Conservation (phyloP, 2,888 invertebrate genomes). For the Diplolepis rosae region DNA sequence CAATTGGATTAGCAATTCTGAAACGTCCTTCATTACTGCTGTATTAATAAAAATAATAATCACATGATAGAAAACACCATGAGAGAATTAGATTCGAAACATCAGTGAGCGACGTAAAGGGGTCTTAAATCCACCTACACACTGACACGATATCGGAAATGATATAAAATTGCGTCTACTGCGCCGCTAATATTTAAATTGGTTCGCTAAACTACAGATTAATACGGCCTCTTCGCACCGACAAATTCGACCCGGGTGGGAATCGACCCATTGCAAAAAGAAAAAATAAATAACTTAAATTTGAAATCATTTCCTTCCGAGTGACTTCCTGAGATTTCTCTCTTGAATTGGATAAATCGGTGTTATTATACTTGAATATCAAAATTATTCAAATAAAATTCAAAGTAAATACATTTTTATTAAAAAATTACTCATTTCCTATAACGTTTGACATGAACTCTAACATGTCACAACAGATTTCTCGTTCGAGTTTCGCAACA, state of each 20-base stretch:
- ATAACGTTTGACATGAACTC: no score
- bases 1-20: not conserved
- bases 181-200: slow-evolving; percentile 74
- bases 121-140: slow-evolving; percentile 70
- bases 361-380: not conserved
- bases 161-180: slow-evolving; percentile 74
- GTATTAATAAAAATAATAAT: slow-evolving; percentile 1
- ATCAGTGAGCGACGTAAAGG: slow-evolving; percentile 53
- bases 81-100: slow-evolving; percentile 56
- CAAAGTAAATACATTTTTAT: not conserved
- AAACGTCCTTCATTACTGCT: not conserved
- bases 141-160: slow-evolving; percentile 72
- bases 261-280: slow-evolving; percentile 42
- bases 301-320: slow-evolving; percentile 16
- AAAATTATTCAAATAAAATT: not conserved
- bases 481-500: no score
- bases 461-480: no score
- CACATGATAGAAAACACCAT: not conserved
- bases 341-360: not conserved
- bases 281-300: slow-evolving; percentile 19
- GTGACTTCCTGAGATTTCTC: slow-evolving; percentile 12
- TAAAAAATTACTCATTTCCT: no score
- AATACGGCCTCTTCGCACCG: slow-evolving; percentile 63
- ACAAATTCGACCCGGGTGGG: slow-evolving; percentile 44
- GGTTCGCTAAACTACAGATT: slow-evolving; percentile 74